Evolutionary conservation across 2,888 invertebrate genomes (phyloP).

Genomic region (Muschampia plurimacula): DNA sequence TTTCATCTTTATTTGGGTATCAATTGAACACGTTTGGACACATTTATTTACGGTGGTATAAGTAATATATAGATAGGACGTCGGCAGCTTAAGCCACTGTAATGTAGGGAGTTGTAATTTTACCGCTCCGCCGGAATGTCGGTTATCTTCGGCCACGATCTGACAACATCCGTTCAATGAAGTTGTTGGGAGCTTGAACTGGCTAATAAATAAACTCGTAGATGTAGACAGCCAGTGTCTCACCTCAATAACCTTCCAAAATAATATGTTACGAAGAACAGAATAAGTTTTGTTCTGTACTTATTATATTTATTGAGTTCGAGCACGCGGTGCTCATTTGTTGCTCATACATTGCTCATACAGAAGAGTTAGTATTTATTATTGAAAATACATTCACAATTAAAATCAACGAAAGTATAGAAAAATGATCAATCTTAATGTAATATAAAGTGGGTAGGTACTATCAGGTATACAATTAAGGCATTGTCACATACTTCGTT

Average conservation of each 20-base stretch:
- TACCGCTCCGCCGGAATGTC: constrained; percentile 47
- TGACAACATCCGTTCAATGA: constrained; percentile 53
- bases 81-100: constrained; percentile 44
- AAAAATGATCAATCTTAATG: no score
- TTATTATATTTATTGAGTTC: background rate
- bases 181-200: constrained; percentile 52
- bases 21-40: background rate
- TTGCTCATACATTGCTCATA: no score
- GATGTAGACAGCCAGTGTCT: constrained; percentile 22
- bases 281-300: background rate
- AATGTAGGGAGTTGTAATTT: constrained; percentile 43
- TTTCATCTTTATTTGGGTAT: constrained; percentile 3
- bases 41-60: constrained; percentile 2
- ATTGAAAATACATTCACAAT: background rate
- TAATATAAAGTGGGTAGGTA: no score
- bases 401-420: no score
- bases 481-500: no score
- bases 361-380: background rate
- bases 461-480: no score
- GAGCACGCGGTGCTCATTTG: background rate
- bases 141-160: constrained; percentile 51
- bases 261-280: background rate
- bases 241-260: constrained; percentile 25
- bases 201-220: constrained; percentile 50
- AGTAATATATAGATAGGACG: constrained; percentile 32